phyloP scores from a whole-genome alignment of 2,888 invertebrate species.

The Eueremaeus valkanovi region DNA sequence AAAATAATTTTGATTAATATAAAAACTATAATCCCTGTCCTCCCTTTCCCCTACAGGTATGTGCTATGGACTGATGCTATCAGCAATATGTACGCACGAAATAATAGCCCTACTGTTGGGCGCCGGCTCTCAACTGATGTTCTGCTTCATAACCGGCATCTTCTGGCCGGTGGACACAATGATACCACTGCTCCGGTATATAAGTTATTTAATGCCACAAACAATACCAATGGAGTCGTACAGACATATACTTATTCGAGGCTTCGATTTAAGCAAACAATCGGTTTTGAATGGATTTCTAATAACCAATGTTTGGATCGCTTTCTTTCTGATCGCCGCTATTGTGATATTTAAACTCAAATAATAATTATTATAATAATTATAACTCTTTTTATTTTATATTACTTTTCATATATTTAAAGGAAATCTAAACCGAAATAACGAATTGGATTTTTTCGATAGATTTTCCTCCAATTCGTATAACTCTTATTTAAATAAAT shows the following conservation, averaged over 20 bases:
- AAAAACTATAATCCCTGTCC: too few relatives aligned
- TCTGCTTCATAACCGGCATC: conserved; percentile 62
- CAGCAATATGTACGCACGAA: conserved; percentile 45
- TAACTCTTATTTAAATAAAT: too few relatives aligned
- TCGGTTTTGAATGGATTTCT: conserved; percentile 72
- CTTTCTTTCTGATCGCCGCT: conserved; percentile 49
- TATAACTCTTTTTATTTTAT: too few relatives aligned
- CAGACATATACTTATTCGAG: conserved; percentile 70
- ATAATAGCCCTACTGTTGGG: conserved; percentile 55
- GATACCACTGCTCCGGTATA: conserved; percentile 72
- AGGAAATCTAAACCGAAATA: too few relatives aligned
- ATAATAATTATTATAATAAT: conserved; percentile 30
- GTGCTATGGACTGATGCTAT: conserved; percentile 44
- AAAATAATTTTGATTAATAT: not conserved
- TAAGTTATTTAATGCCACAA: conserved; percentile 69
- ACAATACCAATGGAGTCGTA: conserved; percentile 73
- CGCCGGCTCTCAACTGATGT: conserved; percentile 63
- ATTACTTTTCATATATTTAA: too few relatives aligned
- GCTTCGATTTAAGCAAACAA: conserved; percentile 64
- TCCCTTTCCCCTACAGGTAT: conserved; percentile 19
- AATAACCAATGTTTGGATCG: conserved; percentile 72
- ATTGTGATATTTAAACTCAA: conserved; percentile 40
- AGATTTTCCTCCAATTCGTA: not conserved
- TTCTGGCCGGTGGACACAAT: conserved; percentile 96
- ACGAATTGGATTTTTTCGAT: not conserved